phyloP scores from a whole-genome alignment of 2,113 vertebrate genomes.

The Labrus mixtus region DNA sequence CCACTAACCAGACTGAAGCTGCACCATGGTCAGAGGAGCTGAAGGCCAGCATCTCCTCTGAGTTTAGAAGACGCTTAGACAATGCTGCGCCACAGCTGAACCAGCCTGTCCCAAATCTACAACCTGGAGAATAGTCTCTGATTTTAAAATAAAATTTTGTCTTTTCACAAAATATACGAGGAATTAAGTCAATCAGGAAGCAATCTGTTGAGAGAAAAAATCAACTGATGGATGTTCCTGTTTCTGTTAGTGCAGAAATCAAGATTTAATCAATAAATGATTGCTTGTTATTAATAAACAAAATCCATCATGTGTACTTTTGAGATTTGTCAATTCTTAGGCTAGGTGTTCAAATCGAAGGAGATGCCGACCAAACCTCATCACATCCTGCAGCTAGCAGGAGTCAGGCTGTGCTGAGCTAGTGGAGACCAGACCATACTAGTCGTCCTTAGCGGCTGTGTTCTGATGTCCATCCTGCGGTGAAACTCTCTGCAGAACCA shows the following conservation, averaged over 20 bases:
- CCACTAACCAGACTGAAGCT: conserved; percentile 50
- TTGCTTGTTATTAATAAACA: no score
- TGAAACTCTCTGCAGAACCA: conserved; percentile 86
- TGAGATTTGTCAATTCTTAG: no score
- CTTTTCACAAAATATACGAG: not conserved
- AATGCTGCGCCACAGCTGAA: conserved; percentile 23
- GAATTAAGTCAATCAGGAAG: not conserved
- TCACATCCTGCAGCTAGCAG: conserved; percentile 8
- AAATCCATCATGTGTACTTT: no score
- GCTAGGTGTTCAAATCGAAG: conserved; percentile 27
- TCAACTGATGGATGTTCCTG: no score
- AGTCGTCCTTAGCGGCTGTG: conserved; percentile 59
- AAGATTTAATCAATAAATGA: no score
- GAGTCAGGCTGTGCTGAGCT: conserved; percentile 19
- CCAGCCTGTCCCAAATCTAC: not conserved
- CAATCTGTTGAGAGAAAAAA: not conserved
- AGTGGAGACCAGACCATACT: conserved; percentile 48
- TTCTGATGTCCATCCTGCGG: conserved; percentile 64
- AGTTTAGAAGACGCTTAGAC: not conserved
- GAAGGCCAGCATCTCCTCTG: conserved; percentile 39
- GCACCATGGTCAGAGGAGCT: conserved; percentile 15
- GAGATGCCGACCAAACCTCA: conserved; percentile 15
- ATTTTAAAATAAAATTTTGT: not conserved
- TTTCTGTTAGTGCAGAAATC: not conserved
- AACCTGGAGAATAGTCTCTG: not conserved